These are phyloP conservation scores for Torymus aiolomorphi DNA, from an alignment of 2,888 invertebrate genomes.

Conservation along the genomic window DNA sequence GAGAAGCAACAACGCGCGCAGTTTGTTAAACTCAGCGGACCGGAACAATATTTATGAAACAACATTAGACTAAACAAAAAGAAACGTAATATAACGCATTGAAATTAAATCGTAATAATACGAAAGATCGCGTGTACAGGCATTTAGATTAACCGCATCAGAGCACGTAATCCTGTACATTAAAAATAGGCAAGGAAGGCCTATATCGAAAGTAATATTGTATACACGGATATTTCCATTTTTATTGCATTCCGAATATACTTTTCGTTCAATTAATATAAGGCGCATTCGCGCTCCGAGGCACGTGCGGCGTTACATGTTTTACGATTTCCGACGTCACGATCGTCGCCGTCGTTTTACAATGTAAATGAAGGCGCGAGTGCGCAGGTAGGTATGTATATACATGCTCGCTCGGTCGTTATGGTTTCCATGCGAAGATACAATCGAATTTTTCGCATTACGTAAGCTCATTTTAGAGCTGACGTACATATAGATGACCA, in stretches of 20 bases:
- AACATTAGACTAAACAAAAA: neutral
- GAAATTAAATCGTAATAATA: constrained; percentile 21
- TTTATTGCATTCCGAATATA: constrained; percentile 4
- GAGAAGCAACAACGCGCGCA: too few species aligned
- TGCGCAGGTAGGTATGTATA: too few species aligned
- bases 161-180: neutral
- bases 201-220: neutral
- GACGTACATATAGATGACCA: too few species aligned
- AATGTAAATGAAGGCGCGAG: too few species aligned
- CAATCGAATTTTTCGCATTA: too few species aligned
- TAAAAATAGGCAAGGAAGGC: neutral
- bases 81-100: neutral
- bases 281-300: neutral
- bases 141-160: constrained; percentile 13
- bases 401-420: too few species aligned
- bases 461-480: too few species aligned
- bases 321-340: constrained; percentile 11
- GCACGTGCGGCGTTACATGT: neutral
- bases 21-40: neutral
- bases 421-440: too few species aligned
- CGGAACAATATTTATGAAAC: constrained; percentile 3
- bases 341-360: neutral
- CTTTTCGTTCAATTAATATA: neutral
- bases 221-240: neutral
- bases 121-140: neutral